Evolutionary conservation across 2,888 invertebrate species (phyloP).

Genomic region (Standfussiana lucernea): DNA sequence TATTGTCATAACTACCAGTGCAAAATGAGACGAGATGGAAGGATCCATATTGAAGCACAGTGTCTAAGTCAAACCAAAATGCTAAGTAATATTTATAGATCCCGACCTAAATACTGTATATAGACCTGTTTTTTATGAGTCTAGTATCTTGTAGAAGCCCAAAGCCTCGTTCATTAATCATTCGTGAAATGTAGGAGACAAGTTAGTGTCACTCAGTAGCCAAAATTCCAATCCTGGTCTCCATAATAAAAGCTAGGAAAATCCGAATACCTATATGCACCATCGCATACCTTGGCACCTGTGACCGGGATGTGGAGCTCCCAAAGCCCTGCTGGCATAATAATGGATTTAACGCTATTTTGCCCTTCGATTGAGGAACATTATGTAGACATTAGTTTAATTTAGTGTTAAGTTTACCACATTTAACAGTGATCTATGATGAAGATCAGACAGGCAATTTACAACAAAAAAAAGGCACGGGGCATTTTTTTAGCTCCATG

Average conservation of each 20-base stretch:
- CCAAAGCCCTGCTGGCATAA: constrained; percentile 18
- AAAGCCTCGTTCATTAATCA: background rate
- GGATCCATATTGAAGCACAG: background rate
- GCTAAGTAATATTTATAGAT: background rate
- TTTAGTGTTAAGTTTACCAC: background rate
- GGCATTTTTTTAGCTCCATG: too few species aligned
- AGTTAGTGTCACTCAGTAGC: constrained; percentile 19
- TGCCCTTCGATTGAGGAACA: constrained; percentile 15
- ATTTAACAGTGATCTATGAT: background rate
- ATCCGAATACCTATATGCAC: constrained; percentile 42
- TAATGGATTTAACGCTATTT: constrained; percentile 20
- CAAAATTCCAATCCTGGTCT: constrained; percentile 38
- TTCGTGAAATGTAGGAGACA: background rate
- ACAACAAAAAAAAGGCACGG: too few species aligned
- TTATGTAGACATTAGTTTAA: background rate
- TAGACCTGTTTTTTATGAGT: background rate
- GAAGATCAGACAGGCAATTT: too few species aligned
- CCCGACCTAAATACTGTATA: background rate
- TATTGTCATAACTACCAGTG: background rate
- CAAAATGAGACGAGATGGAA: background rate
- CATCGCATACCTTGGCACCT: constrained; percentile 47
- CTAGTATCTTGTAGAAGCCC: background rate
- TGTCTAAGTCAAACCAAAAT: background rate
- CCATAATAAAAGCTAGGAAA: constrained; percentile 45
- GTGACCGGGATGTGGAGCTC: constrained; percentile 41